Evolutionary conservation across 2,888 invertebrate species (phyloP), one percentile per base, ranked within the genome.

Genomic region (Notodonta ziczac): DNA sequence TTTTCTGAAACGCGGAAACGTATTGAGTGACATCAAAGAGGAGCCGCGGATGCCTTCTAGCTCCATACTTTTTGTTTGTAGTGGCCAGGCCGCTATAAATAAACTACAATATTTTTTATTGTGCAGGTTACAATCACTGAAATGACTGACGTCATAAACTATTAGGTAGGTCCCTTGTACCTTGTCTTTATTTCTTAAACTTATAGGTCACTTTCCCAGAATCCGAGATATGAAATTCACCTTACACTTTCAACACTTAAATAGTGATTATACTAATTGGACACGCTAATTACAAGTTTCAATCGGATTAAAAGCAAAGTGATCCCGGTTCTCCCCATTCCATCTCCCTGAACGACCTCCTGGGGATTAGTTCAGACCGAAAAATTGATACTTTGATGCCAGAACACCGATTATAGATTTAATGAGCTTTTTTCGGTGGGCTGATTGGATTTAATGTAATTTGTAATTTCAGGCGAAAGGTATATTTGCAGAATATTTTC

Each of bases 241-340:
- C 40, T 44, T 12, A 44, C 44, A 5, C 44, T 40, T 40, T 40
- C 2, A 9, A 40, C 44, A 44, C 44, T 44, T 7, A 46, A 46
- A 46, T 46, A 73, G 75, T 84, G 84, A 86, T 88, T 85, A 81
- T 77, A 70, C 77, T 86, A 87, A 87, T 85, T 85, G 80, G 63
- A 69, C 77, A 62, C 57, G 62, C 73, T 85, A 83, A 86, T 87
- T 85, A 82, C 67, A 70, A 73, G 70, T 74, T 78, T 70, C 70
- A 76, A 80, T 81, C 69, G 70, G 72, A 81, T 78, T 80, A 77
- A 67, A 80, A 72, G 59, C 73, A 76, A 73, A 77, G 72, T 77
- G 76, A 73, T 74, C 70, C 62, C 74, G 71, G 66, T 59, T 59
- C 61, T 71, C 65, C 66, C 72, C 67, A 72, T 73, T 73, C 65